phyloP scores from a whole-genome alignment of 1,140 invertebrate species.

The Gonatopus flavifemur region DNA sequence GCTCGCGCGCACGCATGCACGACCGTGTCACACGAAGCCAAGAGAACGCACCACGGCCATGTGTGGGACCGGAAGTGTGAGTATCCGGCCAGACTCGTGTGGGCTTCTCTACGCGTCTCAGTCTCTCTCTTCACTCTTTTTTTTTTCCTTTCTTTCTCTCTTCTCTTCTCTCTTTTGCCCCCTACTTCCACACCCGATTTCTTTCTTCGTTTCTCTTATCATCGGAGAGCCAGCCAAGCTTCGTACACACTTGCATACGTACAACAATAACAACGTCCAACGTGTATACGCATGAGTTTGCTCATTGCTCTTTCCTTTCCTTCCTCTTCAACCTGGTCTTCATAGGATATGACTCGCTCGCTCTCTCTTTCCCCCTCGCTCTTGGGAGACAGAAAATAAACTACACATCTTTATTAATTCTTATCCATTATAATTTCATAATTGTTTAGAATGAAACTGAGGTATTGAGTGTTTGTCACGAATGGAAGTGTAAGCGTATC shows the following conservation, averaged over 20 bases:
- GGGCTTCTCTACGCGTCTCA: conserved; percentile 51
- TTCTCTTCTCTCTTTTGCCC: conserved; percentile 2
- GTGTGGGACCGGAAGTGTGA: conserved; percentile 59
- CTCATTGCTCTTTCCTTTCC: too few species aligned
- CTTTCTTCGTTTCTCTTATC: conserved; percentile 9
- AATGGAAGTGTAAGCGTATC: too few species aligned
- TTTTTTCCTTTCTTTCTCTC: conserved; percentile 18
- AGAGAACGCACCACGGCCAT: conserved; percentile 44
- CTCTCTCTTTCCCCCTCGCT: conserved; percentile 15
- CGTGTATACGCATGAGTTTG: too few species aligned
- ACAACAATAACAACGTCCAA: too few species aligned
- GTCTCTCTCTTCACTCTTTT: conserved; percentile 31
- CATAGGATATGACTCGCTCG: too few species aligned
- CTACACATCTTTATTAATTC: too few species aligned
- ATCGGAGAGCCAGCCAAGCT: not conserved
- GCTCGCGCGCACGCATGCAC: not conserved
- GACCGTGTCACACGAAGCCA: conserved; percentile 11
- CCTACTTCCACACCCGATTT: not conserved
- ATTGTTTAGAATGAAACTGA: too few species aligned
- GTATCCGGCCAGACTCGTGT: conserved; percentile 60
- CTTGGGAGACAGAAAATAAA: too few species aligned
- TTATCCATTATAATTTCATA: too few species aligned
- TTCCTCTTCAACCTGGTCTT: too few species aligned
- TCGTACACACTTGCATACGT: too few species aligned
- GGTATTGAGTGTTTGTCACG: too few species aligned